Base-by-base conservation (phyloP, 1,140 invertebrate species). In the Eueides isabella region DNA sequence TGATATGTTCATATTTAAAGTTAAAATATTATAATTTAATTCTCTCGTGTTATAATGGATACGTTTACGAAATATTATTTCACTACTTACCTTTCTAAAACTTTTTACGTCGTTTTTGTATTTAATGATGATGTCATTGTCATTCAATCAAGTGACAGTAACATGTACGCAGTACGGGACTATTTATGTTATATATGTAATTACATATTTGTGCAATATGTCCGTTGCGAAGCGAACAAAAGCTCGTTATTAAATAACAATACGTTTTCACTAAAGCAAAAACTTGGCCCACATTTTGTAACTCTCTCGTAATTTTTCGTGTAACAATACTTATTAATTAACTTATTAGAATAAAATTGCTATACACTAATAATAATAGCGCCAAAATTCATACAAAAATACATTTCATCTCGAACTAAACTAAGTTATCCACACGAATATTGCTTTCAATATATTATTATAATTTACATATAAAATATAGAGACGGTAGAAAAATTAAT, bases 341-440 rank as follows among this genome's bases (percentile, higher is more conserved):
- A 55, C 48, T 55, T 55, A 55, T 55, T 26, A 26, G 48, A 55
- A 55, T 55, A 55, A 55, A 55, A 23, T 55, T 23, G 48, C 23
- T 55, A 55, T 55, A 55, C 23, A 26, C 26, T 26, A 26, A 55
- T 12, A 26, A 55, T 26, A 41, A 48, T 48, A 73, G 33, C 55
- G 44, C 62, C 67, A 75, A 75, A 61, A 75, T 44, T 61, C 44
- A 31, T 75, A 75, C 26, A 75, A 75, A 75, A 75, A 75, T 75
- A 75, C 55, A 63, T 62, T 63, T 73, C 33, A 12, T 72, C n/a
- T 55, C n/a, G 55, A 71, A 19, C 61, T 26, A 33, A 71, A 19
- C 61, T 26, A 33, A 28, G 28, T 14, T 44, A 1, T 28, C 12
- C 61, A 38, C 33, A 2, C 63, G 61, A 62, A 67, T 67, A 61